Evolutionary conservation across 2,888 invertebrate species (phyloP).

Genomic region (Caenorhabditis sp.): DNA sequence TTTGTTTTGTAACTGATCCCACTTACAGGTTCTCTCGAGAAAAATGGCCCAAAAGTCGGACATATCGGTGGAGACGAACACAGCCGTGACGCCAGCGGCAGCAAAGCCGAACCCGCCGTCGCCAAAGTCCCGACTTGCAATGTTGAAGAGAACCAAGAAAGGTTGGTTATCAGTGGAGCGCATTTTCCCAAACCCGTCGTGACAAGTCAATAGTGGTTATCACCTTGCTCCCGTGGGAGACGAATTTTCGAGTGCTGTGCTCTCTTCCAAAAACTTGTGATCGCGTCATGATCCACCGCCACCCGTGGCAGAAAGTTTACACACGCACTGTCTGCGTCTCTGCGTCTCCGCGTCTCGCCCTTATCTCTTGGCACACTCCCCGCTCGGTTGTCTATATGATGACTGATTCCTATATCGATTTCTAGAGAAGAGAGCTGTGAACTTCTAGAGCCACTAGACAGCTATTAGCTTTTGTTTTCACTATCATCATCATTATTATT

Average conservation of each 20-base stretch:
- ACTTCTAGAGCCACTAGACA: constrained; percentile 1
- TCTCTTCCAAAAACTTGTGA: constrained; percentile 11
- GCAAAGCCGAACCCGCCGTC: constrained; percentile 71
- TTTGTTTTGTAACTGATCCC: neutral
- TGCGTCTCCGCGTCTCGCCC: neutral
- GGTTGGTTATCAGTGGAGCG: constrained; percentile 41
- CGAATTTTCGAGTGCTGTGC: constrained; percentile 1
- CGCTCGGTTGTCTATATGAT: neutral
- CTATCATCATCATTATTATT: no score
- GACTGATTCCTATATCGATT: constrained; percentile 42
- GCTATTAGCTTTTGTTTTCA: neutral
- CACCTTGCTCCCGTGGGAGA: neutral
- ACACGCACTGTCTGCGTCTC: constrained; percentile 24
- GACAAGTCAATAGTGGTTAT: neutral
- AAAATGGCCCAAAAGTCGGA: constrained; percentile 66
- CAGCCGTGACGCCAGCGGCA: neutral
- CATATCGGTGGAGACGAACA: constrained; percentile 58
- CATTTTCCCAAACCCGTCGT: neutral
- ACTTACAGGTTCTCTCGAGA: constrained; percentile 10
- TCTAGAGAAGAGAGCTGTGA: constrained; percentile 3
- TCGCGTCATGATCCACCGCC: constrained; percentile 18
- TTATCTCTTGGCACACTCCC: neutral
- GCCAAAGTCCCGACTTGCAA: constrained; percentile 73
- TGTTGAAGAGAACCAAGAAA: constrained; percentile 76
- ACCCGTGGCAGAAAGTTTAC: constrained; percentile 28